Evolutionary conservation across 2,797 vertebrate species (phyloP), one percentile per base, ranked within the genome.

Genomic region (Decapterus maruadsi): DNA sequence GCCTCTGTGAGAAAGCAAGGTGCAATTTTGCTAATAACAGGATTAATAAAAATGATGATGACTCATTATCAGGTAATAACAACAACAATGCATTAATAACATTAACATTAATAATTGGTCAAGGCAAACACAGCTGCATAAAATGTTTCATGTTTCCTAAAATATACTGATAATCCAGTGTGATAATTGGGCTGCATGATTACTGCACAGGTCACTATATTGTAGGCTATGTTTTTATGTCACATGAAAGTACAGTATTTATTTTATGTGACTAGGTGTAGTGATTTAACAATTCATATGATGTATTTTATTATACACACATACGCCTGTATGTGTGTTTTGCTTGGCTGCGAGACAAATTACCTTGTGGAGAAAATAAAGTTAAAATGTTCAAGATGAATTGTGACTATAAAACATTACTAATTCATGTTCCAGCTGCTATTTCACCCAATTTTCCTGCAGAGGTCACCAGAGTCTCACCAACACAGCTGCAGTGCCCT

Each of bases 391-490:
- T 36, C 2, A 56, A 55, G 3, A 0, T 48, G 0, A 26, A 22
- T 43, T 55, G 31, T 10, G 29, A 56, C 17, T 9, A 31, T 20
- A 42, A 48, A 22, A 55, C 7, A 46, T 38, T 17, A 7, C 22
- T 50, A 1, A 2, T 8, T 14, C 6, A 13, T 66, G n/a, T 45
- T 54, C 8, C 34, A 6, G 74, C 38, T 45, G 26, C 0, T n/a
- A 29, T 58, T 12, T 5, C n/a, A 7, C 36, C 5, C 43, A 22
- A 65, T 46, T 9, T 2, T 61, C 84, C 92, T 79, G 77, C 76
- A 92, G 92, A 91, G 77, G 87, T 70, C 83, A 6, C 59, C 82
- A 62, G 67, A 66, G 26, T 6, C 31, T 73, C 55, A 75, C 29
- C 8, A 58, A 64, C 34, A 60, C 11, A n/a, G 9, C 38, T 6